A percentile compares a stretch with the other conserved stretches of the same genome.
Evolutionary conservation across 2,113 vertebrate species (phyloP).

Genomic region (Dunckerocampus dactyliophorus): DNA sequence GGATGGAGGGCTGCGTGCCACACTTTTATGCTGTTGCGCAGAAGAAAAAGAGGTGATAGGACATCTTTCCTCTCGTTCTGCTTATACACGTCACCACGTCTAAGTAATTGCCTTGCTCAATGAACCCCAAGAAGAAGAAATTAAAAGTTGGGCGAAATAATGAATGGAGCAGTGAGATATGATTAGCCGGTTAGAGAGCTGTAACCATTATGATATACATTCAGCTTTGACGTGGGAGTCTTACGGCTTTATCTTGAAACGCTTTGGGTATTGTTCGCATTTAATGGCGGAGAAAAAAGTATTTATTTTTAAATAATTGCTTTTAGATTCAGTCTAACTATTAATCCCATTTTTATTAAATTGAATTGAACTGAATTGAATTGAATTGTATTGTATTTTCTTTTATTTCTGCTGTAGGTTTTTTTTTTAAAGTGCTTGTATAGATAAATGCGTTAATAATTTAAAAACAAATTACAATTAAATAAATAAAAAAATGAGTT

Average conservation of each 20-base stretch:
- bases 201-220: slow-evolving; percentile 65
- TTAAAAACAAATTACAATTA: no score
- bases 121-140: slow-evolving; percentile 92
- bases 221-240: slow-evolving; percentile 41
- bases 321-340: no score
- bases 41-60: slow-evolving; percentile 43
- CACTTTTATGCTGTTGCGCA: slow-evolving; percentile 55
- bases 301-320: no score
- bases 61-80: slow-evolving; percentile 55
- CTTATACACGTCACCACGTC: slow-evolving; percentile 84
- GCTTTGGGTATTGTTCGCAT: slow-evolving; percentile 1
- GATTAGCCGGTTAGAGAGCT: slow-evolving; percentile 83
- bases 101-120: slow-evolving; percentile 94
- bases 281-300: no score
- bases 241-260: slow-evolving; percentile 60
- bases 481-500: no score
- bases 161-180: slow-evolving; percentile 89
- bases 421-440: no score
- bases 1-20: slow-evolving; percentile 34
- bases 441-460: no score
- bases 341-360: no score
- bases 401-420: no score
- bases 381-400: no score
- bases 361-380: no score
- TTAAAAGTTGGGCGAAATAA: slow-evolving; percentile 96